phyloP scores from a whole-genome alignment of 2,888 invertebrate genomes.

The Adineta ricciae region DNA sequence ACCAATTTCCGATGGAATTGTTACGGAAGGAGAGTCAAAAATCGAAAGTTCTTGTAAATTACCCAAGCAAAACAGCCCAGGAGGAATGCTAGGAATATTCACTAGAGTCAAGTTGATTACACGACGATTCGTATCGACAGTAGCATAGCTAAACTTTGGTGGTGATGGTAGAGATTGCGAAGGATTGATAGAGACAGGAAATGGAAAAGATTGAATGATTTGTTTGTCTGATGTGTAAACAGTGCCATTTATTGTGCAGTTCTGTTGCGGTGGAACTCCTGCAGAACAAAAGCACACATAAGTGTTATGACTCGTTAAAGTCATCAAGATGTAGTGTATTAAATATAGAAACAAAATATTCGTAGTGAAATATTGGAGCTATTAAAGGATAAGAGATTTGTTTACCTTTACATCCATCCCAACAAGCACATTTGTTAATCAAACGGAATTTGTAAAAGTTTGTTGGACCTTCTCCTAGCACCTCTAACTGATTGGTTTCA shows the following conservation, averaged over 20 bases:
- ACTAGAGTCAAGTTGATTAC: not conserved
- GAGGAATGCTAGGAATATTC: not conserved
- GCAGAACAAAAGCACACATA: too few species aligned
- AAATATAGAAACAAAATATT: too few species aligned
- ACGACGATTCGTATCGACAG: not conserved
- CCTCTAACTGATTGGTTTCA: too few species aligned
- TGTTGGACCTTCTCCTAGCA: not conserved
- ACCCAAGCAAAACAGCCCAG: not conserved
- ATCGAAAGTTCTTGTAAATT: not conserved
- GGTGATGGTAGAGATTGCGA: not conserved
- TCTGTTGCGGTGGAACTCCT: not conserved
- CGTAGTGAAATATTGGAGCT: too few species aligned
- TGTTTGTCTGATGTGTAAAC: not conserved
- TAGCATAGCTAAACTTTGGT: not conserved
- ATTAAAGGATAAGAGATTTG: not conserved
- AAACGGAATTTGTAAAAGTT: not conserved
- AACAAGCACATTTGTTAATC: not conserved
- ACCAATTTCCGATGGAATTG: not conserved
- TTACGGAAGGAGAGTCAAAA: not conserved
- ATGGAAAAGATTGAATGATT: not conserved
- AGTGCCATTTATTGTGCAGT: not conserved
- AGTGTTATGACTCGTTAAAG: not conserved
- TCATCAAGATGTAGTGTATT: not conserved
- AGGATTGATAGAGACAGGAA: not conserved
- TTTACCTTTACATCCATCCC: not conserved